Evolutionary conservation across 2,113 vertebrate genomes (phyloP), one percentile per base, ranked within the genome.

Genomic region (Cheilinus undulatus): DNA sequence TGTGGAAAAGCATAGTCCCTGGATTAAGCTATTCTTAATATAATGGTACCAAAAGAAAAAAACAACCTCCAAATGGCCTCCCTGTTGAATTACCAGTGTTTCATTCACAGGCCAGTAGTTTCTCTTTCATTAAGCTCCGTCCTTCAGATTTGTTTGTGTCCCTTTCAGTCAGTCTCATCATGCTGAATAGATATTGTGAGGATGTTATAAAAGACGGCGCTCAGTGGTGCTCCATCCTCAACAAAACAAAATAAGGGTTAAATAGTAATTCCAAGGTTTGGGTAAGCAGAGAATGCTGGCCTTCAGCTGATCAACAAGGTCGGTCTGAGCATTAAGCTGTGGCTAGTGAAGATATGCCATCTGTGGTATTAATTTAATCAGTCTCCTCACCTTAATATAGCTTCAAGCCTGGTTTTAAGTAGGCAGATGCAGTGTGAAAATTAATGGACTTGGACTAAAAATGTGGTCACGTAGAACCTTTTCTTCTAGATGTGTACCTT

Each of bases 31-130:
- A 62, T 49, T 75, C 51, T 73, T 75, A 24, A 40, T 66, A n/a
- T 52, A 64, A 57, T 65, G 6, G n/a, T 53, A 75, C 40, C 28
- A 49, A 80, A 80, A 72, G 45, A 80, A 69, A 54, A n/a, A 77
- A 3, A 20, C 27, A 52, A n/a, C n/a, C 49, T 57, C 32, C 46
- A 32, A 36, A 52, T 77, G 22, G 43, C n/a, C 65, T 66, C 30
- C 42, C 36, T 38, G 61, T 59, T 70, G 57, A 74, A 74, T 73
- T 40, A 59, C 64, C 30, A 28, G 19, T 3, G 22, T 49, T 80
- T 58, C 19, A 58, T 59, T 64, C 54, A 62, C 42, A 1, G 42
- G 19, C 28, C 4, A 13, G 34, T 80, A 11, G 28, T 52, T 49
- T 71, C 11, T 27, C 45, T 76, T 73, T 87, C 45, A 45, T 69